phyloP scores from a whole-genome alignment of 2,797 vertebrate genomes.

The Mus minutoides region DNA sequence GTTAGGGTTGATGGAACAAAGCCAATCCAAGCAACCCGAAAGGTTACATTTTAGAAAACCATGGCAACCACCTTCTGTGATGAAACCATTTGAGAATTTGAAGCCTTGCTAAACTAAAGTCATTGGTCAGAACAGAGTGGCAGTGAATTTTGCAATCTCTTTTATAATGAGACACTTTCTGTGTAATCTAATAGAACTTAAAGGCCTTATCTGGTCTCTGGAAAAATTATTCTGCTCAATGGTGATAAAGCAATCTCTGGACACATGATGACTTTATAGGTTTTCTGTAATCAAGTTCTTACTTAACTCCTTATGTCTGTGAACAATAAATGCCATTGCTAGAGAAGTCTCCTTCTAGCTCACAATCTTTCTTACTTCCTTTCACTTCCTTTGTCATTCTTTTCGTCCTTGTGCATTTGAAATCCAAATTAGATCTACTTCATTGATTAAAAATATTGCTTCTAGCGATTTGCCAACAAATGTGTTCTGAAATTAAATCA shows the following conservation, averaged over 20 bases:
- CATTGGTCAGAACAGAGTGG: background rate
- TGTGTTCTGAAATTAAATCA: constrained; percentile 86
- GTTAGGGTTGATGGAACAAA: background rate
- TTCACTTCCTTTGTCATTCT: background rate
- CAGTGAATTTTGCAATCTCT: background rate
- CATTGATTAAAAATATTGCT: constrained; percentile 86
- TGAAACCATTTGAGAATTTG: background rate
- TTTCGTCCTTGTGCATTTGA: constrained; percentile 67
- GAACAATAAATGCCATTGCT: constrained; percentile 74
- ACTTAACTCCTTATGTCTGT: constrained; percentile 46
- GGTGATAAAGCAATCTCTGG: constrained; percentile 60
- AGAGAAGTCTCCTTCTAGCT: constrained; percentile 35
- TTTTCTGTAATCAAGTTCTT: constrained; percentile 41
- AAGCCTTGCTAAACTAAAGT: background rate
- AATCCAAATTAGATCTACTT: constrained; percentile 84
- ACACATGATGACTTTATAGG: constrained; percentile 38
- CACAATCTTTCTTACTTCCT: background rate
- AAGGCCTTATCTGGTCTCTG: constrained; percentile 31
- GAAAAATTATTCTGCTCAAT: background rate
- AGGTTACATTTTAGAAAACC: background rate
- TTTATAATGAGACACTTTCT: background rate
- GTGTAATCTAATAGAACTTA: background rate
- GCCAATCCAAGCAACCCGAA: background rate
- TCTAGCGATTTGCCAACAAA: constrained; percentile 81
- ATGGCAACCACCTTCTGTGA: background rate